Conservation (phyloP, 2,888 invertebrate species). For the Quadroppia sp. region DNA sequence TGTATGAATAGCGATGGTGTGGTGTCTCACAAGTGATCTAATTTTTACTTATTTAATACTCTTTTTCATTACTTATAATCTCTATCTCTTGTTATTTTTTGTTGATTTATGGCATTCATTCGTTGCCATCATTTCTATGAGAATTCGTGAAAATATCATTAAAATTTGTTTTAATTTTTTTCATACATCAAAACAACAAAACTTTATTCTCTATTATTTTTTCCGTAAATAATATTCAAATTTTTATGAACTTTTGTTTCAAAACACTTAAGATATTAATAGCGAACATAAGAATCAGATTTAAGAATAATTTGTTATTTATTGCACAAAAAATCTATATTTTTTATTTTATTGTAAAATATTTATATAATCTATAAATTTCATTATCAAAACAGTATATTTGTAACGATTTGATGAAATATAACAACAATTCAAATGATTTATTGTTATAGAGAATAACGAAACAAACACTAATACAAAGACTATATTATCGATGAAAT, state of each 20-base stretch:
- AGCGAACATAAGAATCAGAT: too few species aligned
- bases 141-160: slow-evolving; percentile 27
- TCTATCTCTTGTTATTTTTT: too few species aligned
- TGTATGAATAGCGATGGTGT: too few species aligned
- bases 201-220: too few species aligned
- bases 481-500: not conserved
- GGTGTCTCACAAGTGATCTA: slow-evolving; percentile 14
- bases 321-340: too few species aligned
- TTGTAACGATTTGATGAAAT: not conserved
- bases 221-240: too few species aligned
- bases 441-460: not conserved
- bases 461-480: not conserved
- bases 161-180: slow-evolving; percentile 24
- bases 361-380: not conserved
- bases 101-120: too few species aligned
- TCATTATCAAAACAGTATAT: not conserved
- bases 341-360: too few species aligned
- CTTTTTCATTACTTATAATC: too few species aligned
- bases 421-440: not conserved
- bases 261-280: too few species aligned
- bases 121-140: not conserved
- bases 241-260: too few species aligned
- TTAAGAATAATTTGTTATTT: too few species aligned
- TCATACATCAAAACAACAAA: not conserved
- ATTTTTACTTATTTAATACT: not conserved